phyloP scores from a whole-genome alignment of 2,888 invertebrate species.

The Dynastes hyllus region DNA sequence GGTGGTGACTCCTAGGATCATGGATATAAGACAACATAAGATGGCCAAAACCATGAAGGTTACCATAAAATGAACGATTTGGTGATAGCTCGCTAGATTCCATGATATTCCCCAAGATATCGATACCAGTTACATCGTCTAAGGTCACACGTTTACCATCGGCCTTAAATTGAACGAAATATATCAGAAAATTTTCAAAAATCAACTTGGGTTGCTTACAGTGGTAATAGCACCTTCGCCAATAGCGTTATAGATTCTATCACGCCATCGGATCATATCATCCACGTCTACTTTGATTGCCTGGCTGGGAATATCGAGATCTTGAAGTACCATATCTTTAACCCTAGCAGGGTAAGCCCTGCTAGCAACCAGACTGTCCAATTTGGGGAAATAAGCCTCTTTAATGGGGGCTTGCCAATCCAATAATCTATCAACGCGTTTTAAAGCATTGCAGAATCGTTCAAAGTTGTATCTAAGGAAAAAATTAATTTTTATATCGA shows the following conservation, averaged over 20 bases:
- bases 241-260: conserved; percentile 80
- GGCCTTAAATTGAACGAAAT: conserved; percentile 68
- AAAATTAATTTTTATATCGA: too few species aligned
- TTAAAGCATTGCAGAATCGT: conserved; percentile 80
- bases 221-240: conserved; percentile 75
- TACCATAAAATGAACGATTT: conserved; percentile 81
- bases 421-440: conserved; percentile 76
- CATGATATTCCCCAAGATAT: conserved; percentile 85
- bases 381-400: conserved; percentile 87
- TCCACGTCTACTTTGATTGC: conserved; percentile 78
- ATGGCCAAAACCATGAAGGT: conserved; percentile 87
- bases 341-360: conserved; percentile 83
- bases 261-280: conserved; percentile 82
- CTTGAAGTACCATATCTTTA: conserved; percentile 72
- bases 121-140: conserved; percentile 81
- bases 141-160: conserved; percentile 75
- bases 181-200: neutral
- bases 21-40: conserved; percentile 83
- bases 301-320: conserved; percentile 80
- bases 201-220: conserved; percentile 67
- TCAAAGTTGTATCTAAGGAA: conserved; percentile 80
- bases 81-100: conserved; percentile 80
- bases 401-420: conserved; percentile 79
- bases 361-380: conserved; percentile 83
- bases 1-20: conserved; percentile 83